These are phyloP conservation scores for Ischnura elegans DNA, from an alignment of 2,888 invertebrate genomes.

Conservation along the genomic window DNA sequence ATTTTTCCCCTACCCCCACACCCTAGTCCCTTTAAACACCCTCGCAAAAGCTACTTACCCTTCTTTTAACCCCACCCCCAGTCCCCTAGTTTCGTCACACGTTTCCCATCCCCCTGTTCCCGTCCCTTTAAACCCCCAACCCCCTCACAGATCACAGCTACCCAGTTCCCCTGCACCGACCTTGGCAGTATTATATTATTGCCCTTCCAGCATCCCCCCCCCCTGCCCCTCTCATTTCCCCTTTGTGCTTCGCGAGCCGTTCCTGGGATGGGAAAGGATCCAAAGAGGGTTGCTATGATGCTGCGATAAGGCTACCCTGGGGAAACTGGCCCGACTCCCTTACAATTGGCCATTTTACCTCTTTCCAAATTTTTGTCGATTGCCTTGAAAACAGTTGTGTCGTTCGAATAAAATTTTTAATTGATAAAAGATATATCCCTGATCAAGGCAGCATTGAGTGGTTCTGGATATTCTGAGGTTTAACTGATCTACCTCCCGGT, in stretches of 20 bases:
- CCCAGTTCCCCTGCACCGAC: background rate
- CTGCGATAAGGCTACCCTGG: background rate
- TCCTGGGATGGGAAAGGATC: background rate
- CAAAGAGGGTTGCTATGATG: background rate
- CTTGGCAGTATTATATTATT: background rate
- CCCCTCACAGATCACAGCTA: background rate
- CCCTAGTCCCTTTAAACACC: background rate
- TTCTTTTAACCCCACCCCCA: no score
- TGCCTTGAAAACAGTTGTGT: no score
- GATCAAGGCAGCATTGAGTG: no score
- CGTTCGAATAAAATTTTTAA: no score
- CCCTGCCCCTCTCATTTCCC: background rate
- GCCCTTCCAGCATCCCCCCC: background rate
- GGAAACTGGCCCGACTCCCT: background rate
- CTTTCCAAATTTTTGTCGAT: no score
- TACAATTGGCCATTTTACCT: no score
- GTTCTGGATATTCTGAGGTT: no score
- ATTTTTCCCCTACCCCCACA: background rate
- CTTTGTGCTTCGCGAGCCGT: background rate
- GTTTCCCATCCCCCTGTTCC: background rate
- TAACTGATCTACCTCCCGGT: no score
- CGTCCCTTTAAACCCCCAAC: background rate
- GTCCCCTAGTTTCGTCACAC: background rate
- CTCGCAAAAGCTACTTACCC: background rate
- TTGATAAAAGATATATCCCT: no score